These are phyloP conservation scores for Ptyas mucosa DNA, from an alignment of 2,113 vertebrate species.

Conservation along the genomic window DNA sequence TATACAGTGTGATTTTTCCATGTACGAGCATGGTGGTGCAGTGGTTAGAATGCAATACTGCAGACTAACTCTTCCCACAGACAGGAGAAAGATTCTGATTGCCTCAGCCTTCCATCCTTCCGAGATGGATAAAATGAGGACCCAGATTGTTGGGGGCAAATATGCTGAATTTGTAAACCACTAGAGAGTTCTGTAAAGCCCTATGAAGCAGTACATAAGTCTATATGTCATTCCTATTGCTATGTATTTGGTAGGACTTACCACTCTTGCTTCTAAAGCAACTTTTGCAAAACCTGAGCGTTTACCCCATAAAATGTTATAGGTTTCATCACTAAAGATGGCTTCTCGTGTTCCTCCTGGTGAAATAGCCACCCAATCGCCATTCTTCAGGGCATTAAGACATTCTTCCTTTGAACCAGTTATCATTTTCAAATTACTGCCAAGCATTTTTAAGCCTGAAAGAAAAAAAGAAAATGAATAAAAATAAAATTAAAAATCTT, in stretches of 20 bases:
- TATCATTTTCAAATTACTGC: slow-evolving; percentile 75
- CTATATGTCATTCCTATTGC: background rate
- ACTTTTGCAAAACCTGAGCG: slow-evolving; percentile 86
- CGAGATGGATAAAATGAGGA: background rate
- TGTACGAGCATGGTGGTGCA: background rate
- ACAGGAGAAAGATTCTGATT: background rate
- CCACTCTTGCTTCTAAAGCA: slow-evolving; percentile 85
- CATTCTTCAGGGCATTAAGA: slow-evolving; percentile 72
- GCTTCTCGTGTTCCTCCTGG: slow-evolving; percentile 86
- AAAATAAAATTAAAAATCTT: background rate
- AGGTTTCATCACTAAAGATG: slow-evolving; percentile 84
- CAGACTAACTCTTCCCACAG: background rate
- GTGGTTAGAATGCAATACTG: background rate
- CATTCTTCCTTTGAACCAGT: slow-evolving; percentile 87
- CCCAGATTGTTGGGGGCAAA: background rate
- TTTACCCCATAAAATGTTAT: slow-evolving; percentile 81
- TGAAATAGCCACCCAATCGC: slow-evolving; percentile 83
- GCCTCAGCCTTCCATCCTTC: background rate
- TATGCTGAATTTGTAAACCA: background rate
- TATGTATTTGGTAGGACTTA: slow-evolving; percentile 53
- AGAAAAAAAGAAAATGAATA: slow-evolving; percentile 26
- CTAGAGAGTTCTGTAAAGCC: background rate
- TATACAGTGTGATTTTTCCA: background rate
- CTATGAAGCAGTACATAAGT: background rate
- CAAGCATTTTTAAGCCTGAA: slow-evolving; percentile 81